phyloP scores from a whole-genome alignment of 2,113 vertebrate species.

The Ursus arctos region DNA sequence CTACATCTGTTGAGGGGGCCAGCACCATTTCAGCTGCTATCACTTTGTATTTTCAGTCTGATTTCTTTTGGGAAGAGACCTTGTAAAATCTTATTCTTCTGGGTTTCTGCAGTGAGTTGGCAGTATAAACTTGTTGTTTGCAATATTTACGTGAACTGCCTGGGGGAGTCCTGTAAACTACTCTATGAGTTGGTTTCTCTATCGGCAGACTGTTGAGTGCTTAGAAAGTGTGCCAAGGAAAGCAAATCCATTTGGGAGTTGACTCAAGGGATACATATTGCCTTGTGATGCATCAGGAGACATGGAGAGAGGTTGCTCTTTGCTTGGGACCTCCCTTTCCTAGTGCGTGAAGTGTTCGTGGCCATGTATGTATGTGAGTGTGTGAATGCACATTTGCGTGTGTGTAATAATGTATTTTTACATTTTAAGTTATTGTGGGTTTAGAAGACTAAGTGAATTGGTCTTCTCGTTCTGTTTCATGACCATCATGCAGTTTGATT shows the following conservation, averaged over 20 bases:
- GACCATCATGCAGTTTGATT: neutral
- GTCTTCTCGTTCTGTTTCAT: neutral
- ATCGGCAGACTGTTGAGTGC: conserved; percentile 58
- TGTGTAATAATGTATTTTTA: neutral
- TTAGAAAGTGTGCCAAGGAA: conserved; percentile 59
- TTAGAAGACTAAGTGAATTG: neutral
- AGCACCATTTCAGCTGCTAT: neutral
- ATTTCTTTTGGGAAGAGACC: conserved; percentile 73
- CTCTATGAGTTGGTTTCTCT: conserved; percentile 43
- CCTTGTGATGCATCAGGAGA: neutral
- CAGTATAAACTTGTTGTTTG: conserved; percentile 60
- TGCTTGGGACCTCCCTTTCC: neutral
- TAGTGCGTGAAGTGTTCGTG: neutral
- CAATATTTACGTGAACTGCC: conserved; percentile 71
- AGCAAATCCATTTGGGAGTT: neutral
- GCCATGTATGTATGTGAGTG: neutral
- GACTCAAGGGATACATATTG: neutral
- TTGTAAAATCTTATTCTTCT: conserved; percentile 65
- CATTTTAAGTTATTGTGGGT: neutral
- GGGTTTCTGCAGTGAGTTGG: conserved; percentile 59
- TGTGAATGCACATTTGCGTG: neutral
- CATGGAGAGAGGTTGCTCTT: neutral
- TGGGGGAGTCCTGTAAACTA: conserved; percentile 70
- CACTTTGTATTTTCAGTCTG: conserved; percentile 29
- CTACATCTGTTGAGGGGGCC: neutral